Base-by-base conservation (phyloP, 2,888 invertebrate genomes). In the Eudemis profundana region DNA sequence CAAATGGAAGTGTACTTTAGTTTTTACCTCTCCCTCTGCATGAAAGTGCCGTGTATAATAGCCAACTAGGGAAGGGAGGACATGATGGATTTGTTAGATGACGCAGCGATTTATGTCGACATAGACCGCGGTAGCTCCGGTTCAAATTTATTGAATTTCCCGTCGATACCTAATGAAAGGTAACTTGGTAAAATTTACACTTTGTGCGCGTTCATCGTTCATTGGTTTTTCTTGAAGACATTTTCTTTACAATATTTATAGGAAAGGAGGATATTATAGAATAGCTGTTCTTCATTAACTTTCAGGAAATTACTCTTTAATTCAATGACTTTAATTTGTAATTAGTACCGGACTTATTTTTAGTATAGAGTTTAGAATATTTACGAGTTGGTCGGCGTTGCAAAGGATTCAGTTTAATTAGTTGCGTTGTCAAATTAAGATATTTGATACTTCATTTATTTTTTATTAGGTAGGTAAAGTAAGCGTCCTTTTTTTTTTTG, bases 91-190 rank as follows among this genome's bases (percentile, higher is more conserved):
- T 78, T 73, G 64, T 68, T 69, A 60, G 66, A 72, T 87, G 86
- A 87, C 75, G 72, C 53, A 72, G 84, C 85, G 69, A 72, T 83
- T 82, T 81, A 76, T 69, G 42, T 73, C 73, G 65, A 69, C 73
- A 68, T 69, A 66, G 70, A 71, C 72, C 67, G 70, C 71, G 72
- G 70, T 69, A 70, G 66, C 66, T 69, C 71, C 69, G 70, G 72
- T 71, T 73, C 74, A 73, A 78, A 78, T 80, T 84, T 75, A 86
- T 83, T 78, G 74, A 83, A 85, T 85, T 87, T 89, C 83, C 86
- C 56, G 70, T 75, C 68, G 65, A 74, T 71, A 72, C 65, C 63
- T 66, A 61, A 70, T 71, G 67, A 74, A 79, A 78, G 76, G 70
- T 74, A 73, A 68, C 78, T 77, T 77, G 71, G 81, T 81, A 75